Conservation (phyloP, 2,888 invertebrate genomes). For the Dynastes tityus region DNA sequence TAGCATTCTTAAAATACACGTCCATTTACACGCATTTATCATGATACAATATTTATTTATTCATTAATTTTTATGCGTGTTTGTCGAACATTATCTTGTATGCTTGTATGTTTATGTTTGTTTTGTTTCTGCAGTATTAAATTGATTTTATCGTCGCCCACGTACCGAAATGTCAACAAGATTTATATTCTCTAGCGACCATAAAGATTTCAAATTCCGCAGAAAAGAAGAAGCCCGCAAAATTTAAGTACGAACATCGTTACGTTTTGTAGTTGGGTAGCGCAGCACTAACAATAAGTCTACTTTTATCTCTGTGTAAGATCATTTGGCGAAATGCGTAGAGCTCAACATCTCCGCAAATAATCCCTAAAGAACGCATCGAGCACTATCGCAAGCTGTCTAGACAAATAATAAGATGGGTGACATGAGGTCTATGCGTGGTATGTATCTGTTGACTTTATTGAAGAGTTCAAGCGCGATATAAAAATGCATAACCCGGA, state of each 20-base stretch:
- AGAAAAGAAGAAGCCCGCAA: neutral
- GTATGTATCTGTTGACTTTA: neutral
- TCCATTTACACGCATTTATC: conserved; percentile 3
- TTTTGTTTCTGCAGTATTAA: neutral
- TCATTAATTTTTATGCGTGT: conserved; percentile 26
- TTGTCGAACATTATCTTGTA: conserved; percentile 9
- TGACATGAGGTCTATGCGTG: conserved; percentile 20
- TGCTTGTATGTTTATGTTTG: neutral
- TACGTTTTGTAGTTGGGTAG: neutral
- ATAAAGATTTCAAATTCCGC: neutral
- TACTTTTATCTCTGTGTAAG: neutral
- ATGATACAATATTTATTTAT: conserved; percentile 10
- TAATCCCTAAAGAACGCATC: neutral
- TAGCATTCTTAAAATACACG: neutral
- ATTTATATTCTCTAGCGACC: neutral
- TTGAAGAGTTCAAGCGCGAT: conserved; percentile 28
- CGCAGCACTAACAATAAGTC: neutral
- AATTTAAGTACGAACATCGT: conserved; percentile 8
- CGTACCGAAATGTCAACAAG: conserved; percentile 9
- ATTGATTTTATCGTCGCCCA: neutral
- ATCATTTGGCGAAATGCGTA: neutral
- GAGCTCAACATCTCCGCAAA: neutral
- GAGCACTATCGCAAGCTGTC: neutral
- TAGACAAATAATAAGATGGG: conserved; percentile 16
- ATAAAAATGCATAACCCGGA: conserved; percentile 22